Evolutionary conservation across 2,113 vertebrate species (phyloP).

Genomic region (Corythornis madagascariensis): DNA sequence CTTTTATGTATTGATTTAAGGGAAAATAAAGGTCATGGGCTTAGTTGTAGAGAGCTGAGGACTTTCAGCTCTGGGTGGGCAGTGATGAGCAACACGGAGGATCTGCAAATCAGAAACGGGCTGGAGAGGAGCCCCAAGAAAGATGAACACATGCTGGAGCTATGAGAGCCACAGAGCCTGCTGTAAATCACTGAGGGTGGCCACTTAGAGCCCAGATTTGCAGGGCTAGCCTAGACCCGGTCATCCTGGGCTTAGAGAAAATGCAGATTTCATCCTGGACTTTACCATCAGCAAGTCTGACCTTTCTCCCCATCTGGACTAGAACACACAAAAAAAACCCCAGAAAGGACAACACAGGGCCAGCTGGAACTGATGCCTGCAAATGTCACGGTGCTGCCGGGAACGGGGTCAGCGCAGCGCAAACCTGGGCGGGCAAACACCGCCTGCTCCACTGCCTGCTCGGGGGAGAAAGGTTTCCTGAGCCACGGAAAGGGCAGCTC

Average conservation of each 20-base stretch:
- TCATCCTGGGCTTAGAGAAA: neutral
- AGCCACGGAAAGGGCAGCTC: neutral
- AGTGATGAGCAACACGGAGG: neutral
- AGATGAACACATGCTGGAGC: rapidly evolving
- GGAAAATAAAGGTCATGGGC: conserved; percentile 27
- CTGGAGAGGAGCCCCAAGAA: neutral
- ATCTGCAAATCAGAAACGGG: neutral
- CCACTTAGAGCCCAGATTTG: neutral
- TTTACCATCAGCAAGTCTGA: neutral
- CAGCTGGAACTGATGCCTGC: neutral
- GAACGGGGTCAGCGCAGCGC: neutral
- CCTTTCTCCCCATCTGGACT: neutral
- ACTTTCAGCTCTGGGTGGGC: neutral
- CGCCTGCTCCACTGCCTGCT: neutral
- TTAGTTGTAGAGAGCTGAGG: neutral
- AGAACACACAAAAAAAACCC: neutral
- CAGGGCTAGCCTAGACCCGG: neutral
- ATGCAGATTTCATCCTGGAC: neutral
- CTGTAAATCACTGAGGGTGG: neutral
- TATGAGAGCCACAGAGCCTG: neutral
- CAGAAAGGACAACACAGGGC: neutral
- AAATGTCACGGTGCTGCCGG: neutral
- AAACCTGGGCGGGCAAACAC: neutral
- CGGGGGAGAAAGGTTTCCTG: neutral
- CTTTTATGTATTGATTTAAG: conserved; percentile 28